Conservation (phyloP, 2,113 vertebrate species). For the Ailuropoda melanoleuca region DNA sequence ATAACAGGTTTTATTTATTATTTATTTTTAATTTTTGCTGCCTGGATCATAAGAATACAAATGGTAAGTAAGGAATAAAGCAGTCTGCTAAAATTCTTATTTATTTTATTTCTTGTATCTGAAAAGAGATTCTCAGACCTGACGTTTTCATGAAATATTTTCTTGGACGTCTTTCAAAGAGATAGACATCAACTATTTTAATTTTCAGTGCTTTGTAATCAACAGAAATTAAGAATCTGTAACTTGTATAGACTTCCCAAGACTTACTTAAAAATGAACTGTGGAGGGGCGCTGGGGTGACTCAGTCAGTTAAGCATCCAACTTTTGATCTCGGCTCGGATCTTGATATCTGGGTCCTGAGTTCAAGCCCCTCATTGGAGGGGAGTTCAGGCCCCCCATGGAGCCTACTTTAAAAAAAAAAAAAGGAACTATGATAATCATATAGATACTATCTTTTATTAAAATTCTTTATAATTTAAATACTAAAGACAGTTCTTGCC, state of each 20-base stretch:
- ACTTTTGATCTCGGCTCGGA: background rate
- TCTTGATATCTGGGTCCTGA: background rate
- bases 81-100: background rate
- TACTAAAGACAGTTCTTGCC: conserved; percentile 10
- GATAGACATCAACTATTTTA: background rate
- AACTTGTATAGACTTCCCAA: background rate
- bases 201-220: background rate
- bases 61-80: conserved; percentile 74
- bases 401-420: background rate
- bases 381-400: background rate
- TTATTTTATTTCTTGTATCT: conserved; percentile 30
- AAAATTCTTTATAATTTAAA: conserved; percentile 15
- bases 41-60: conserved; percentile 75
- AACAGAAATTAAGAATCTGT: conserved; percentile 24
- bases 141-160: conserved; percentile 5
- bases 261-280: background rate
- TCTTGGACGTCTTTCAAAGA: conserved; percentile 38
- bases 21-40: conserved; percentile 80
- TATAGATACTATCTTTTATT: background rate
- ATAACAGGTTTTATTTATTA: conserved; percentile 56
- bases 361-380: background rate
- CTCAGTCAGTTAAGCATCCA: background rate
- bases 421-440: background rate
- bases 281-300: background rate
- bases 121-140: conserved; percentile 20